phyloP scores from a whole-genome alignment of 2,888 invertebrate genomes.

The Orthonevra nobilis region DNA sequence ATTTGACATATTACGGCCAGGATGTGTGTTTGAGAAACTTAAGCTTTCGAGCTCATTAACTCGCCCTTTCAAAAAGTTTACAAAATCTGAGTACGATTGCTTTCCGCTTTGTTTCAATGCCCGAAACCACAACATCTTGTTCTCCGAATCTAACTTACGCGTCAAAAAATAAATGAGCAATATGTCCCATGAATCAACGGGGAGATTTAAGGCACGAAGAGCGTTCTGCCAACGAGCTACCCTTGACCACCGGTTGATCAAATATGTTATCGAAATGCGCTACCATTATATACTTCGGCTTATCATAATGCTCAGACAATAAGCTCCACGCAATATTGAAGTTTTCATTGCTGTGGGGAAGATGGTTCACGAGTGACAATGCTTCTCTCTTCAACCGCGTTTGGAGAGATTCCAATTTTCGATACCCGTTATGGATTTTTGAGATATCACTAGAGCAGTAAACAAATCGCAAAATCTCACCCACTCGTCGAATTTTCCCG shows the following conservation, averaged over 20 bases:
- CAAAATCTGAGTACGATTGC: background rate
- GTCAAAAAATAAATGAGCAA: constrained; percentile 4
- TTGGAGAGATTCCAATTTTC: constrained; percentile 20
- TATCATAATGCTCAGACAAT: constrained; percentile 6
- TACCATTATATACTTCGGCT: background rate
- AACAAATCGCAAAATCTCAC: background rate
- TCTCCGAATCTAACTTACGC: constrained; percentile 25
- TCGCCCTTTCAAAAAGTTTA: constrained; percentile 7
- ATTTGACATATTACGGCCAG: too few relatives aligned
- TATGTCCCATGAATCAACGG: background rate
- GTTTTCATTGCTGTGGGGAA: constrained; percentile 15
- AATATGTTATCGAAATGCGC: constrained; percentile 22
- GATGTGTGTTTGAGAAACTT: background rate
- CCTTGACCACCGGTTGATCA: constrained; percentile 5
- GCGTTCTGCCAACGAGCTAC: background rate
- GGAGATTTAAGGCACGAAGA: constrained; percentile 11
- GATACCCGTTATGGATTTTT: background rate
- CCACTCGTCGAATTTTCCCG: background rate
- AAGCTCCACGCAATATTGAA: constrained; percentile 4
- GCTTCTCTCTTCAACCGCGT: constrained; percentile 4
- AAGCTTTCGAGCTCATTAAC: constrained; percentile 17
- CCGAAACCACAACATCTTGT: constrained; percentile 20
- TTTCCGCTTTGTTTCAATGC: background rate
- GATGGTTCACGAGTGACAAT: constrained; percentile 3
- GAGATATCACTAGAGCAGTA: background rate